Base-by-base conservation (phyloP, 2,888 invertebrate species). In the Netelia inedita region DNA sequence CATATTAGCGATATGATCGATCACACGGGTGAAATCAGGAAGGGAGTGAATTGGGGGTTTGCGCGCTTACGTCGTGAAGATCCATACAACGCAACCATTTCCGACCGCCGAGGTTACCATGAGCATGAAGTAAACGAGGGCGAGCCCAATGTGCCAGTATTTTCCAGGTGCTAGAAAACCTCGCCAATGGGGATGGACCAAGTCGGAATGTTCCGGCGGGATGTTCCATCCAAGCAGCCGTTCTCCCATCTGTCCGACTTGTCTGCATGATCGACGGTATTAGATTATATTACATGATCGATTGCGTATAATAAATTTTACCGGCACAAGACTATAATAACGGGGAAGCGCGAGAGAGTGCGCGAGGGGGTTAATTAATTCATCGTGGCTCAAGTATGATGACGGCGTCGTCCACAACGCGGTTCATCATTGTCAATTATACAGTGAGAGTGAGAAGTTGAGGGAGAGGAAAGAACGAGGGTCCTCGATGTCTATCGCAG, bases 31-130 rank as follows among this genome's bases (percentile, higher is more conserved):
- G 50, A 66, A 19, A 2, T 53, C 14, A 2, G 21, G 53, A 50
- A 57, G n/a, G 19, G 68, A 69, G 61, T 82, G 74, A 82, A 1
- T 14, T 43, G 23, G 53, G 8, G 35, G 10, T 53, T 28, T 53
- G 71, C 6, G 86, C 80, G 94, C 96, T 95, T 92, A 96, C 96
- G 96, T 96, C 91, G 96, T 94, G 91, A 96, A 97, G 90, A 96
- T 96, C 96, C 96, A 96, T 85, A 96, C 94, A 86, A 96, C 96
- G 88, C 96, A 95, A 3, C 96, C 96, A 89, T 97, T 97, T n/a
- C 97, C 97, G 21, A 95, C 94, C 1, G 95, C 66, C 0, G 96
- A 96, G 1, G 95, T 94, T 1, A 95, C 79, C 95, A 96, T 95
- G 41, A 97, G 94, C 90, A 95, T 94, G 23, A 95, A 94, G 92